These are phyloP conservation scores for Neotoxoptera formosana DNA, from an alignment of 1,140 invertebrate genomes.

Conservation along the genomic window DNA sequence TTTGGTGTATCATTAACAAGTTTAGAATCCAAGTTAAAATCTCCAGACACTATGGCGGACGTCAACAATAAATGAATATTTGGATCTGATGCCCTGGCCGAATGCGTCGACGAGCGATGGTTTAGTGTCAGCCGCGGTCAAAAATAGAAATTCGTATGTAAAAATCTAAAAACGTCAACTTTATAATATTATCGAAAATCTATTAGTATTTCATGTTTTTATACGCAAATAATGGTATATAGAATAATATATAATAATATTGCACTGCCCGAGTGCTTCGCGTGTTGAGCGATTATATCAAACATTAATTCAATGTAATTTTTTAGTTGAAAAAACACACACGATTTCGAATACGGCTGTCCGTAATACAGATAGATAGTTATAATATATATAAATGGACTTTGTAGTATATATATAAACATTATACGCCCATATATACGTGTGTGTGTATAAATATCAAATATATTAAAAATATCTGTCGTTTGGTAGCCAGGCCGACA, in stretches of 20 bases:
- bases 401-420: not conserved
- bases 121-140: not conserved
- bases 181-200: not conserved
- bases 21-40: not conserved
- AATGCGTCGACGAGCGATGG: not conserved
- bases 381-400: not conserved
- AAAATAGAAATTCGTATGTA: not conserved
- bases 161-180: not conserved
- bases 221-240: not conserved
- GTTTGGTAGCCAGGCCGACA: not conserved
- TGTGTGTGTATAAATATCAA: not conserved
- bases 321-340: not conserved
- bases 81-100: no score
- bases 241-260: not conserved
- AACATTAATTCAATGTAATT: not conserved
- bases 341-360: not conserved
- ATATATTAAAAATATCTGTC: not conserved
- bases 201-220: not conserved
- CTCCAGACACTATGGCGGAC: not conserved
- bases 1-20: not conserved
- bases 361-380: not conserved
- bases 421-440: not conserved
- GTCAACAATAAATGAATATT: not conserved
- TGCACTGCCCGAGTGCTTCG: not conserved
- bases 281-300: not conserved